Conservation (phyloP, 2,888 invertebrate genomes). For the Troides oblongomaculatus region DNA sequence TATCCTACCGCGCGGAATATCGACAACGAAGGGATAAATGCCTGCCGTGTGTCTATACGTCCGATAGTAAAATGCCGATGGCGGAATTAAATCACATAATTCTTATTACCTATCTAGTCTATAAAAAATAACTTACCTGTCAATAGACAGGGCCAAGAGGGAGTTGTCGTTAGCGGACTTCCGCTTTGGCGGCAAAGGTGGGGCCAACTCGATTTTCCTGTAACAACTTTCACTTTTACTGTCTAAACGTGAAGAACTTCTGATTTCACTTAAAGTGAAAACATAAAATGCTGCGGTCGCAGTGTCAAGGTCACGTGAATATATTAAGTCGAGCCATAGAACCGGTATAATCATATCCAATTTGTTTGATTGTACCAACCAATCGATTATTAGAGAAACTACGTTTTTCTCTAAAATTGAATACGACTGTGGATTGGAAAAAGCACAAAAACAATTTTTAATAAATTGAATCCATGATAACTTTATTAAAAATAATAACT, state of each 20-base stretch:
- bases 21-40: too few relatives aligned
- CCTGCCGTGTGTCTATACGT: too few relatives aligned
- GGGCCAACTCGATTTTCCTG: slow-evolving; percentile 84
- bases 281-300: slow-evolving; percentile 13
- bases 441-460: too few relatives aligned
- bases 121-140: slow-evolving; percentile 73
- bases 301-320: slow-evolving; percentile 27
- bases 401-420: neutral
- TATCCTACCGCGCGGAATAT: too few relatives aligned
- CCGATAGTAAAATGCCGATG: too few relatives aligned
- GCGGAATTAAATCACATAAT: too few relatives aligned
- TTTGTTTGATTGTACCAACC: neutral
- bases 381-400: slow-evolving; percentile 21
- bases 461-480: too few relatives aligned
- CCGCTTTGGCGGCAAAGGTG: slow-evolving; percentile 89
- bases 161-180: slow-evolving; percentile 76
- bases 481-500: too few relatives aligned
- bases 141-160: slow-evolving; percentile 78
- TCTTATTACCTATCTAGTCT: too few relatives aligned
- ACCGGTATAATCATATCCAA: slow-evolving; percentile 14
- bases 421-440: too few relatives aligned
- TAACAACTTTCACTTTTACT: slow-evolving; percentile 54
- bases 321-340: slow-evolving; percentile 8
- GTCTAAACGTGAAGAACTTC: slow-evolving; percentile 33
- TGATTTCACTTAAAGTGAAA: slow-evolving; percentile 35